Base-by-base conservation (phyloP, 2,113 vertebrate species). In the Nothocercus nigrocapillus region DNA sequence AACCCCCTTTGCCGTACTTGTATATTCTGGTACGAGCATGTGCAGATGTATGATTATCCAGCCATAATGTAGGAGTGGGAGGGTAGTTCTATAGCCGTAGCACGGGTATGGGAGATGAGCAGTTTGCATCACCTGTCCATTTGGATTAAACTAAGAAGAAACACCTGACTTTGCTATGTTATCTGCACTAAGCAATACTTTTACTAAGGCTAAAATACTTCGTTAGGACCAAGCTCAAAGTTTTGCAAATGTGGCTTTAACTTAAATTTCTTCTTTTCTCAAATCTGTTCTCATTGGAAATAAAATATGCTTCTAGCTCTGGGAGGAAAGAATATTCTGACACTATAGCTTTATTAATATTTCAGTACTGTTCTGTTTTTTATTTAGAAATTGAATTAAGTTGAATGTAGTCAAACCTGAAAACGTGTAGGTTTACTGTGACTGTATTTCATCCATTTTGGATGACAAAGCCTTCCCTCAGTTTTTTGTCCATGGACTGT, bases 61-160 rank as follows among this genome's bases (percentile, higher is more conserved):
- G 7, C 66, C 49, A 62, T 62, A 49, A 7, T 11, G 1, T 67
- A 56, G 32, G 76, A 82, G 18, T 85, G 54, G 34, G 19, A 90
- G 38, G 49, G 34, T 66, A 25, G 53, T 66, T 62, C 72, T 70
- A 21, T 32, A 80, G 72, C 44, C 49, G 51, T 74, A 83, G 61
- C 17, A 93, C 82, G 89, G 18, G 6, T 68, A 18, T 54, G 36
- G 15, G 61, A 85, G 88, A 32, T 68, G 74, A 92, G 72, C 67
- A 83, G 47, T 66, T 61, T 87, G 40, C 22, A 70, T 42, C n/a
- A 88, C 53, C 40, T 63, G 59, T 44, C 27, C 44, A 13, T 88
- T 90, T 91, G 92, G 85, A 82, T 75, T 69, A 90, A 86, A 89
- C 53, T 58, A 67, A 86, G 82, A 82, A 89, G 53, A 51, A 51